Conservation (phyloP, 2,797 vertebrate genomes). For the Thunnus albacares region DNA sequence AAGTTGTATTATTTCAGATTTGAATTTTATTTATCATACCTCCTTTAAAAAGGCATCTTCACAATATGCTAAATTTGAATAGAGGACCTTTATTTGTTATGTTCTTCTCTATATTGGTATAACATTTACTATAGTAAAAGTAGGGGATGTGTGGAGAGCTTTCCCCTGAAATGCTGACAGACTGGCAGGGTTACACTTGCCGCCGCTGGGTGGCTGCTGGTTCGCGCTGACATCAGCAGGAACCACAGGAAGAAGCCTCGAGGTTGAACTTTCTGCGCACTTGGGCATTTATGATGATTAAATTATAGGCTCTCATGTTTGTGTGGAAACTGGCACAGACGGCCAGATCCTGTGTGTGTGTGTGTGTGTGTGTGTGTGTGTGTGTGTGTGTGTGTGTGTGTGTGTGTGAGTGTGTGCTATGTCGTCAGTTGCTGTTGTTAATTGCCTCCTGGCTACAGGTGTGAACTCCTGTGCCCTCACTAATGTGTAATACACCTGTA, state of each 20-base stretch:
- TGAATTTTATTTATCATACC: too few relatives aligned
- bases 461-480: constrained; percentile 24
- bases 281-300: constrained; percentile 17
- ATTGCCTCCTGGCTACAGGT: constrained; percentile 46
- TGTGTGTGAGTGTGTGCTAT: constrained; percentile 28
- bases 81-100: too few relatives aligned
- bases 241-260: constrained; percentile 16
- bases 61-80: too few relatives aligned
- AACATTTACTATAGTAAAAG: too few relatives aligned
- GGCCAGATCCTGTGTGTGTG: not conserved
- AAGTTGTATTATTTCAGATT: too few relatives aligned
- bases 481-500: constrained; percentile 43
- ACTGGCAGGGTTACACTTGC: not conserved
- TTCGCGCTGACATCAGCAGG: not conserved
- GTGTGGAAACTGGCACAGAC: constrained; percentile 38
- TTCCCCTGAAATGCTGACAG: not conserved
- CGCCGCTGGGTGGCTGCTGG: not conserved
- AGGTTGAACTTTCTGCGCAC: constrained; percentile 57
- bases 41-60: too few relatives aligned
- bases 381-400: constrained; percentile 5
- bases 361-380: not conserved
- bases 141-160: not conserved
- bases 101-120: too few relatives aligned
- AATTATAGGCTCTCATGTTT: constrained; percentile 59
- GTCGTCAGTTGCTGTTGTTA: constrained; percentile 5